These are phyloP conservation scores for Athetis lepigone DNA, from an alignment of 2,888 invertebrate species.

Conservation along the genomic window DNA sequence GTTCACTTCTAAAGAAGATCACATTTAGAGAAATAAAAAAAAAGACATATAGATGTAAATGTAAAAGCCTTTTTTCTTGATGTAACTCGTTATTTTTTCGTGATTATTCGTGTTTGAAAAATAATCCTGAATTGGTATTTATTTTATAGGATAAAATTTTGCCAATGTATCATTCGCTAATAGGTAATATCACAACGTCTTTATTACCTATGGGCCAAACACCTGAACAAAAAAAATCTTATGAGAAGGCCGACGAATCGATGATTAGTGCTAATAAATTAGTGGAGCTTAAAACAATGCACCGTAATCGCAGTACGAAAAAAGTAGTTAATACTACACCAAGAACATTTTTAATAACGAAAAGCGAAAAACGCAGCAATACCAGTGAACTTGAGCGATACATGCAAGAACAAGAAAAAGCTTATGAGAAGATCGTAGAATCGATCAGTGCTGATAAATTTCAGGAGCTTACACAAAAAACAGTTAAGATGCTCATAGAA, in stretches of 20 bases:
- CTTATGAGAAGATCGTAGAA: constrained; percentile 30
- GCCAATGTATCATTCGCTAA: constrained; percentile 39
- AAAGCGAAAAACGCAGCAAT: constrained; percentile 11
- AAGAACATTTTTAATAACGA: constrained; percentile 3
- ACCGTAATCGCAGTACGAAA: constrained; percentile 31
- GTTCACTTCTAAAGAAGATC: too few relatives aligned
- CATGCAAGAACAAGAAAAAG: constrained; percentile 29
- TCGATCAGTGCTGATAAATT: neutral
- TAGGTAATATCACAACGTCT: constrained; percentile 17
- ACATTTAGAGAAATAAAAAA: too few relatives aligned
- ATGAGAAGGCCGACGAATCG: neutral
- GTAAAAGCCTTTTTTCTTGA: too few relatives aligned
- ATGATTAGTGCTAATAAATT: neutral
- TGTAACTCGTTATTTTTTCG: too few relatives aligned
- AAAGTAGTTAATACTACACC: constrained; percentile 15
- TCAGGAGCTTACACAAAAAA: neutral
- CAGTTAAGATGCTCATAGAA: neutral
- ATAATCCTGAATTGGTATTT: constrained; percentile 32
- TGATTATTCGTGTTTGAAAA: too few relatives aligned
- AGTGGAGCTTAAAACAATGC: neutral
- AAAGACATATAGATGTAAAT: too few relatives aligned
- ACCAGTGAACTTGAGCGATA: neutral
- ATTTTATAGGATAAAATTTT: constrained; percentile 66
- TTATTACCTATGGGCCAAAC: neutral
- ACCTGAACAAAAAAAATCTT: neutral